Base-by-base conservation (phyloP, 2,113 vertebrate genomes). In the Mus musculus region DNA sequence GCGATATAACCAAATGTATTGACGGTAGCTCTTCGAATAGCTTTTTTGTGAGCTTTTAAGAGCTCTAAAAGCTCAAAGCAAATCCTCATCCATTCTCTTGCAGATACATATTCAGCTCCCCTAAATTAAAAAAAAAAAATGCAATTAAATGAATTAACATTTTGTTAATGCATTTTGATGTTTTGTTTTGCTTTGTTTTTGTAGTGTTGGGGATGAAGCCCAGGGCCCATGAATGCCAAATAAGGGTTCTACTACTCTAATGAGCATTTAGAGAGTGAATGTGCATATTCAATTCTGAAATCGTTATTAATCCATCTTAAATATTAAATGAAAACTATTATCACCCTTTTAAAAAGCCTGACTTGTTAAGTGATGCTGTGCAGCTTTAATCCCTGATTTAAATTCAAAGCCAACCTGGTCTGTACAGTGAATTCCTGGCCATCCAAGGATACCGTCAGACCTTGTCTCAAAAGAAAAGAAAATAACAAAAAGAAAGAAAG, bases 1-100 rank as follows among this genome's bases (percentile, higher is more conserved):
- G 99, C 99, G 89, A 99, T 99, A 93, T 99, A 99, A 91, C 99
- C 99, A 90, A 99, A 99, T 1, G 99, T 99, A 98, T 99, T 99
- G 97, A 99, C 99, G 0, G 99, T 99, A 67, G 99, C 99, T 99
- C 99, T 98, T 93, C 99, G 98, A 95, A 99, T 99, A 36, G 99
- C 99, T 97, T 99, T 99, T 97, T 99, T 99, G 97, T 99, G 99
- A 95, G 99, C 99, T 98, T 99, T 99, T 77, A 99, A 93, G 89
- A 99, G 98, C 94, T 99, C 99, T 95, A 99, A 99, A 97, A 99
- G 98, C 65, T 99, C 99, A 96, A 99, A 99, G 95, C 99, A 99
- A 98, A 99, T 99, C 97, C 99, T 99, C 99, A 99, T 99, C 99
- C 99, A 99, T 93, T 99, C 99, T 97, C 99, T 99, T 94, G 99